Percentiles rank a stretch among this genome's conserved stretches.
phyloP scores from a whole-genome alignment of 2,113 vertebrate genomes.

The Todiramphus chloris region DNA sequence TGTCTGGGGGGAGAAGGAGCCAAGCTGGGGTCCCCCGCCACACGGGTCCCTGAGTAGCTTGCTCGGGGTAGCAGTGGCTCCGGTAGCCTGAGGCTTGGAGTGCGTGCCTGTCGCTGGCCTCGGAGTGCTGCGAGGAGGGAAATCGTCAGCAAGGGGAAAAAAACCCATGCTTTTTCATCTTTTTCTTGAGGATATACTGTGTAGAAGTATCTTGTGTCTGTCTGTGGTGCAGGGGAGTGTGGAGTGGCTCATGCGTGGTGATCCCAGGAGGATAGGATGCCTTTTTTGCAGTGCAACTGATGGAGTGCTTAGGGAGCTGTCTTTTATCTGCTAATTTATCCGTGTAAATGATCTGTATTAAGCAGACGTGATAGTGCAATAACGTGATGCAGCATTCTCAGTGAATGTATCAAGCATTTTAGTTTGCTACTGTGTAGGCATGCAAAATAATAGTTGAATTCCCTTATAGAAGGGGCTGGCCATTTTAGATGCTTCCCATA shows the following conservation, averaged over 20 bases:
- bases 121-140: neutral
- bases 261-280: neutral
- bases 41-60: neutral
- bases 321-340: too few species aligned
- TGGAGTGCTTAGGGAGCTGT: neutral
- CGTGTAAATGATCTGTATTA: rapidly evolving
- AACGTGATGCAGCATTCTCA: rapidly evolving
- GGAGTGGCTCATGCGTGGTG: neutral
- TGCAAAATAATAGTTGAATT: neutral
- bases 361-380: rapidly evolving
- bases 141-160: too few species aligned
- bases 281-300: neutral
- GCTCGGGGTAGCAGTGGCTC: neutral
- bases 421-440: neutral
- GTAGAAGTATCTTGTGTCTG: neutral
- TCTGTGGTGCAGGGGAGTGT: too few species aligned
- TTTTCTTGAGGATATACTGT: neutral
- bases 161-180: rapidly evolving
- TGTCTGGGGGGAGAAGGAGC: neutral
- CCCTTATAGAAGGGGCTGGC: neutral
- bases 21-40: neutral
- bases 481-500: neutral
- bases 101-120: neutral
- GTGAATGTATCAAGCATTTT: neutral
- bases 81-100: neutral